These are phyloP conservation scores for Dione vanillae DNA, from an alignment of 2,888 invertebrate species.

Conservation along the genomic window DNA sequence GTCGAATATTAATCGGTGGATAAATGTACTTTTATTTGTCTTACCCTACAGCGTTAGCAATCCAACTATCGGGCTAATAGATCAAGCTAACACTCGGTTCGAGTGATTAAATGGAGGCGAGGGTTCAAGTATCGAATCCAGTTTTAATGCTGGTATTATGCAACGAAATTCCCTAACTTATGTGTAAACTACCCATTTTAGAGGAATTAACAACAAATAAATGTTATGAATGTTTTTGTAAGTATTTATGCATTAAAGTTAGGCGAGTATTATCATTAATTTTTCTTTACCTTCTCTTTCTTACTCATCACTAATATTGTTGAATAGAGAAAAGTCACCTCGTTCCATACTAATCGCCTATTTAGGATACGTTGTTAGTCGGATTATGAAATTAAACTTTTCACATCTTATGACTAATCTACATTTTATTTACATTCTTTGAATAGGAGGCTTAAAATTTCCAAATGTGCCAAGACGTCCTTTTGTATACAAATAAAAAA, in stretches of 20 bases:
- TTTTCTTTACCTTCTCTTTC: too few relatives aligned
- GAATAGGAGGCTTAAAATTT: neutral
- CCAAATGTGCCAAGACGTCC: too few relatives aligned
- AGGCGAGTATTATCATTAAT: neutral
- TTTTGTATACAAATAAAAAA: too few relatives aligned
- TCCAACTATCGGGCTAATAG: slow-evolving; percentile 52
- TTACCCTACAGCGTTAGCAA: slow-evolving; percentile 60
- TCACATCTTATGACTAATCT: neutral
- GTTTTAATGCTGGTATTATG: slow-evolving; percentile 23
- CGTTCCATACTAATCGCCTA: too few relatives aligned
- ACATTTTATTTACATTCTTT: neutral
- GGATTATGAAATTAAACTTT: neutral
- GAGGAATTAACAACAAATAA: neutral
- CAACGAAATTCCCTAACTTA: neutral
- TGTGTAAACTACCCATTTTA: neutral
- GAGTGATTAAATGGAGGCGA: slow-evolving; percentile 39
- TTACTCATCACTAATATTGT: too few relatives aligned
- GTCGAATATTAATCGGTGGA: slow-evolving; percentile 79
- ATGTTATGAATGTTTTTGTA: neutral
- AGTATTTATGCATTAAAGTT: neutral
- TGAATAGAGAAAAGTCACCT: too few relatives aligned
- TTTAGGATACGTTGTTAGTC: too few relatives aligned
- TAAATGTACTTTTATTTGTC: slow-evolving; percentile 82
- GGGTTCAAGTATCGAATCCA: slow-evolving; percentile 29
- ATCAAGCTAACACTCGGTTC: slow-evolving; percentile 52